Conservation (phyloP, 1,140 invertebrate genomes). For the Rhyacophila brunnea region DNA sequence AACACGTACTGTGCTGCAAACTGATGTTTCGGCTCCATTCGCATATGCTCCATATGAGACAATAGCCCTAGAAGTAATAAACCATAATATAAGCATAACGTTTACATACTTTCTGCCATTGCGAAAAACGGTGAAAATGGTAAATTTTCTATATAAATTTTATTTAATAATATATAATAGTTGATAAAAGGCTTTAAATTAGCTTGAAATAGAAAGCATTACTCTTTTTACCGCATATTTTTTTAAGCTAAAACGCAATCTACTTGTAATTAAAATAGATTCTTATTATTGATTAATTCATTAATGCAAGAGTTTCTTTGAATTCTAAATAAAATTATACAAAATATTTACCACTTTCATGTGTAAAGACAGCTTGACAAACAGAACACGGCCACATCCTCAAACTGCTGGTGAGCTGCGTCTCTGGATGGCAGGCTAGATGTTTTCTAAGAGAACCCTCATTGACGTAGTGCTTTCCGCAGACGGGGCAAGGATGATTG, state of each 20-base stretch:
- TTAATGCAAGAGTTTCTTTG: no score
- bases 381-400: slow-evolving; percentile 94
- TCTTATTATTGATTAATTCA: no score
- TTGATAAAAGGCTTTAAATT: no score
- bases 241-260: no score
- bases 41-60: slow-evolving; percentile 94
- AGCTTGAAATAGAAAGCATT: no score
- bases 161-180: no score
- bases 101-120: no score
- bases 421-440: slow-evolving; percentile 88
- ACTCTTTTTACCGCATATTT: no score
- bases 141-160: no score
- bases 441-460: slow-evolving; percentile 91
- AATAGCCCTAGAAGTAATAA: slow-evolving; percentile 69
- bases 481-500: slow-evolving; percentile 91
- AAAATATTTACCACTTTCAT: slow-evolving; percentile 78
- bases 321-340: neutral
- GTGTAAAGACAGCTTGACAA: slow-evolving; percentile 90
- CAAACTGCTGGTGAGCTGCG: slow-evolving; percentile 80
- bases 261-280: no score
- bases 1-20: slow-evolving; percentile 92
- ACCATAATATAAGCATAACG: neutral
- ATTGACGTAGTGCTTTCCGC: slow-evolving; percentile 93
- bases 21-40: slow-evolving; percentile 95
- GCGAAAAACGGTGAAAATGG: no score